Evolutionary conservation across 2,113 vertebrate genomes (phyloP), one percentile per base, ranked within the genome.

Genomic region (Heloderma charlesbogerti): DNA sequence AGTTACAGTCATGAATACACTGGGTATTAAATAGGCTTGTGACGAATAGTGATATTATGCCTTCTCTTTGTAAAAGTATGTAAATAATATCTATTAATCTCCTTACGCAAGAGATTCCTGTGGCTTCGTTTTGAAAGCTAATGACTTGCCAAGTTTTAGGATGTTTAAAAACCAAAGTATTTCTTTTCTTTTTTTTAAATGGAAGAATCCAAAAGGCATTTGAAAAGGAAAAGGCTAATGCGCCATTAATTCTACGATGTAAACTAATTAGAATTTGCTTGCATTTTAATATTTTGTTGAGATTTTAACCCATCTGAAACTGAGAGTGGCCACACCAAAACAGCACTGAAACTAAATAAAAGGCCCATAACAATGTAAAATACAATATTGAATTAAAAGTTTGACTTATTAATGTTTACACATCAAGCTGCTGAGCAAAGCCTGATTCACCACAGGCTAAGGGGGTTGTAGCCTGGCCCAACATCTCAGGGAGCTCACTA

Each of bases 1-100:
- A 93, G 94, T 90, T 96, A 88, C 72, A 92, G 91, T 93, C 93
- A 92, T 16, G 2, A 93, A 51, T 54, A 43, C 29, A 31, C 89
- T 0, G 10, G 94, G 89, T 92, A 92, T 90, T 82, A 90, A 86
- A 91, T 83, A 94, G 91, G 60, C 37, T 43, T 48, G 51, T 87
- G 0, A 63, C 57, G 93, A 91, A 95, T 94, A 92, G 87, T 86
- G 2, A 7, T 54, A 54, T 92, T 69, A 91, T 43, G 60, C 57
- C 89, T 87, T 63, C 78, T 4, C 78, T 43, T 27, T 12, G 57
- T 92, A 72, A 67, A 95, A 81, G 29, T 88, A 13, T 81, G 0
- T 54, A 91, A 94, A 93, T 88, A 94, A 71, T 37, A 22, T 45
- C 0, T 0, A 45, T 94, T 90, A 92, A 66, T 79, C 37, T 84